Base-by-base conservation (phyloP, 2,113 vertebrate genomes). In the Polypterus bichir region DNA sequence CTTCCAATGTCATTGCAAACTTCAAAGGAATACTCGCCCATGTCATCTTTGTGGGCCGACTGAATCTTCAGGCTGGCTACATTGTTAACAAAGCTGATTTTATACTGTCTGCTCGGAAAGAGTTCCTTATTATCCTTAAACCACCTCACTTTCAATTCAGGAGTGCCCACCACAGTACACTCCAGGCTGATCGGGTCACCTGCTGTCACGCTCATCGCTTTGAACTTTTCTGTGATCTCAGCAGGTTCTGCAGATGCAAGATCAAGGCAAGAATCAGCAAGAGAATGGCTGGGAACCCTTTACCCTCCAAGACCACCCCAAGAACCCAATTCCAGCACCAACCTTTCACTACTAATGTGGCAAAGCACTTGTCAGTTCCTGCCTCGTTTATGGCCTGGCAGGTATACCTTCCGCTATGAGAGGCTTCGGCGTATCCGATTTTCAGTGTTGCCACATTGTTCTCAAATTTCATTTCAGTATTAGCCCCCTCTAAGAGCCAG, bases 361-460 rank as follows among this genome's bases (percentile, higher is more conserved):
- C 91, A 66, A 88, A 93, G 65, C 94, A 97, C 65, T 89, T 92
- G 56, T 93, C 92, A 59, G 83, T 6, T 2, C 96, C 96, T 9
- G 95, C 94, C 67, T 98, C 91, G 0, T 98, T 99, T 59, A 86
- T 81, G 75, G 92, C 93, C 77, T 97, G 94, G 67, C 96, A 99
- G 3, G 87, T 90, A 44, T 99, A 99, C 71, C 86, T 90, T 47
- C 95, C 96, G 59, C 85, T 75, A 68, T 97, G 89, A 10, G 71
- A 70, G 1, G 82, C 81, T 64, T 95, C 85, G 66, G 92, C 87
- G 10, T 74, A 69, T 62, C 65, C 64, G 69, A 99, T 88, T 66
- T 80, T 83, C 62, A 99, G 81, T 6, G 73, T 87, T 7, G 93
- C 92, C 65, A 91, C 69, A 0, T 66, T 82, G 57, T 89, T 83